Conservation (phyloP, 2,888 invertebrate species). For the Diogma glabrata region DNA sequence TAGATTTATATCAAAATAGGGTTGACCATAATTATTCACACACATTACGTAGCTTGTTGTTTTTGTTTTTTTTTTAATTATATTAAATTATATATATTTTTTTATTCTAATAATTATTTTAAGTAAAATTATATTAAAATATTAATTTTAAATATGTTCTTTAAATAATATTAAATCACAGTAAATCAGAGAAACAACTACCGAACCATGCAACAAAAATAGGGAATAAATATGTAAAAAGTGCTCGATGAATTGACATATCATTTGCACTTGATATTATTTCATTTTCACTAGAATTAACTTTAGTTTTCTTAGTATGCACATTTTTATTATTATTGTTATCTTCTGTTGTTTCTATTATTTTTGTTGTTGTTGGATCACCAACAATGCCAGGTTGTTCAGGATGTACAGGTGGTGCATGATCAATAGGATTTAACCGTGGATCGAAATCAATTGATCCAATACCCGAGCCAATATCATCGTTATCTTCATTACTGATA, state of each 20-base stretch:
- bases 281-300: constrained; percentile 20
- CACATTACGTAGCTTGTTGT: no score
- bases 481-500: constrained; percentile 38
- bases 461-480: constrained; percentile 34
- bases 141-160: no score
- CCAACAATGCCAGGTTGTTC: constrained; percentile 3
- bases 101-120: no score
- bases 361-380: constrained; percentile 1
- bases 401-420: constrained; percentile 11
- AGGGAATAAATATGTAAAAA: constrained; percentile 66
- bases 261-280: constrained; percentile 15
- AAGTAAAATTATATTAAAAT: no score
- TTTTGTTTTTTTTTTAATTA: no score
- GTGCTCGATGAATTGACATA: constrained; percentile 27
- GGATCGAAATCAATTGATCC: constrained; percentile 24
- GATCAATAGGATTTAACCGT: constrained; percentile 8
- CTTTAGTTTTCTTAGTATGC: constrained; percentile 22
- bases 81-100: no score
- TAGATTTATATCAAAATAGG: no score
- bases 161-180: no score
- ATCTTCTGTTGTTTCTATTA: neutral
- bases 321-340: neutral
- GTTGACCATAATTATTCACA: no score
- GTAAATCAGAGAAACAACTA: constrained; percentile 67
- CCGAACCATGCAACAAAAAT: constrained; percentile 80